These are phyloP conservation scores for Pantherophis alleghaniensis DNA, from an alignment of 2,797 vertebrate species.

Conservation along the genomic window DNA sequence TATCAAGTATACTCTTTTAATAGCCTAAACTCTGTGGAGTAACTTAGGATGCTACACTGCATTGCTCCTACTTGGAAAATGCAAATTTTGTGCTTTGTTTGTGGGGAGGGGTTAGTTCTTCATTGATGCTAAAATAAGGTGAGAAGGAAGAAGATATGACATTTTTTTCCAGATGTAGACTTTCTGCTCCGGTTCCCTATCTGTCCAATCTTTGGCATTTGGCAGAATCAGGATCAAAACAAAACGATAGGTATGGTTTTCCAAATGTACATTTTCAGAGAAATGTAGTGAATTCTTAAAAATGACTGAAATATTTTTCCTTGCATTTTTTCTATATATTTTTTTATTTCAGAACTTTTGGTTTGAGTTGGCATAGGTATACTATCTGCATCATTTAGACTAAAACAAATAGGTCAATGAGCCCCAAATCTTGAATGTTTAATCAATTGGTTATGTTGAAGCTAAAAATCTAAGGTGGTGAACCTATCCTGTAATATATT, in stretches of 20 bases:
- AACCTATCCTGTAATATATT: slow-evolving; percentile 29
- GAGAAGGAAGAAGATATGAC: background rate
- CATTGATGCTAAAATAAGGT: background rate
- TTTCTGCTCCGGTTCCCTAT: slow-evolving; percentile 34
- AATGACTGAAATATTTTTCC: slow-evolving; percentile 16
- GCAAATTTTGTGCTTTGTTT: background rate
- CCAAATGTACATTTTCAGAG: background rate
- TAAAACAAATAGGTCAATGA: background rate
- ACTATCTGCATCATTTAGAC: background rate
- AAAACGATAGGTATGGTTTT: slow-evolving; percentile 15
- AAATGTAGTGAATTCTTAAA: slow-evolving; percentile 7
- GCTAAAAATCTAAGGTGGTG: slow-evolving; percentile 27
- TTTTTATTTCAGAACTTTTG: slow-evolving; percentile 14
- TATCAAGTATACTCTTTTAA: slow-evolving; percentile 22
- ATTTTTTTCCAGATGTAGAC: background rate
- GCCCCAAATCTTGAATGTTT: slow-evolving; percentile 29
- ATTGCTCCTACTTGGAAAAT: background rate
- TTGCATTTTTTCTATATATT: background rate
- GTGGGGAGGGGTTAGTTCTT: background rate
- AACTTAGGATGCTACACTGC: background rate
- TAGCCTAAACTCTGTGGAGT: slow-evolving; percentile 18
- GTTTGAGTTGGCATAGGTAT: slow-evolving; percentile 15
- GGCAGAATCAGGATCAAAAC: slow-evolving; percentile 18
- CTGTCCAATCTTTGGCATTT: slow-evolving; percentile 24
- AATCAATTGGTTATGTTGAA: slow-evolving; percentile 39